Conservation (phyloP, 2,797 vertebrate genomes). For the Silurus aristotelis region DNA sequence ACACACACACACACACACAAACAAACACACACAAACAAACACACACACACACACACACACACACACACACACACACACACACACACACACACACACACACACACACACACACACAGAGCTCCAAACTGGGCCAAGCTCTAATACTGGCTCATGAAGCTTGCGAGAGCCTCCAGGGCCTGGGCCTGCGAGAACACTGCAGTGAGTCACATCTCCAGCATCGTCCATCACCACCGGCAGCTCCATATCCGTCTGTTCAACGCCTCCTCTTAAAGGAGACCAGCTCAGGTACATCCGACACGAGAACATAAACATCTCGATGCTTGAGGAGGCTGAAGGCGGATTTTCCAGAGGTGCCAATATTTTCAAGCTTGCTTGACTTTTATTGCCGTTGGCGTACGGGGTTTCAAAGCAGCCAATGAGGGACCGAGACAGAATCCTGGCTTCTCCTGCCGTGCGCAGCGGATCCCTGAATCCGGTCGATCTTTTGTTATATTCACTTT, state of each 20-base stretch:
- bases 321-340: neutral
- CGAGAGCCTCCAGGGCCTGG: slow-evolving; percentile 24
- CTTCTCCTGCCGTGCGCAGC: neutral
- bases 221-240: slow-evolving; percentile 1
- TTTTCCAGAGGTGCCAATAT: neutral
- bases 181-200: slow-evolving; percentile 33
- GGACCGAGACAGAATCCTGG: too few species aligned
- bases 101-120: neutral
- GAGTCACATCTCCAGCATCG: slow-evolving; percentile 24
- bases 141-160: slow-evolving; percentile 29
- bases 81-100: neutral
- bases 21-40: neutral
- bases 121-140: slow-evolving; percentile 40
- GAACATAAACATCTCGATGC: neutral
- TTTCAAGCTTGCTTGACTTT: neutral
- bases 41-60: neutral
- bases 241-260: slow-evolving; percentile 21
- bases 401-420: too few species aligned
- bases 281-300: neutral
- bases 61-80: neutral
- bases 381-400: too few species aligned
- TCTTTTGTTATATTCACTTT: neutral
- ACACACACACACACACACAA: neutral
- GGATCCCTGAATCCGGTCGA: neutral
- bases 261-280: slow-evolving; percentile 29